These are phyloP conservation scores for Corydoras maculifer DNA, from an alignment of 2,113 vertebrate genomes.

Conservation along the genomic window DNA sequence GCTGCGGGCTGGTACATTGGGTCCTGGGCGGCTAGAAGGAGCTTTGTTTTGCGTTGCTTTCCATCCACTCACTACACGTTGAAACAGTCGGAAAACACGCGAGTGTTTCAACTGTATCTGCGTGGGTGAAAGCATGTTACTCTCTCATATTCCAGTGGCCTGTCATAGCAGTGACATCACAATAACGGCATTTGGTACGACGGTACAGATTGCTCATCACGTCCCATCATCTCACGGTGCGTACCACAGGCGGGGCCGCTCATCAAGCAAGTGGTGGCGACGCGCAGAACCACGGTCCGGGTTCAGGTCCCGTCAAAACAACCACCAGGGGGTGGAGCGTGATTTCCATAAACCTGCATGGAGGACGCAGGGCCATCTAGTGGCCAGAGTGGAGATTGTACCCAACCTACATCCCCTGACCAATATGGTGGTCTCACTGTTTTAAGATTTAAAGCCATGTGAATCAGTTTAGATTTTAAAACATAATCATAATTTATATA, in stretches of 20 bases:
- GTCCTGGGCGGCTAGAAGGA: slow-evolving; percentile 78
- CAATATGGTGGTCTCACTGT: too few relatives aligned
- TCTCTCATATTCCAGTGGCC: slow-evolving; percentile 75
- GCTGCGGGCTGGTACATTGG: slow-evolving; percentile 69
- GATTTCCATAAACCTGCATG: too few relatives aligned
- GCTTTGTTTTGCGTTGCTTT: slow-evolving; percentile 74
- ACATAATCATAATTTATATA: too few relatives aligned
- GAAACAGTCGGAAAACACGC: slow-evolving; percentile 64
- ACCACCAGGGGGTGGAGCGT: slow-evolving; percentile 40
- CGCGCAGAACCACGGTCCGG: slow-evolving; percentile 51
- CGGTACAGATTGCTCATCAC: slow-evolving; percentile 49
- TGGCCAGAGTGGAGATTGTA: too few relatives aligned
- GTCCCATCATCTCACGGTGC: slow-evolving; percentile 67
- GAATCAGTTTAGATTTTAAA: too few relatives aligned
- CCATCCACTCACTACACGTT: slow-evolving; percentile 77
- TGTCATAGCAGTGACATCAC: slow-evolving; percentile 82
- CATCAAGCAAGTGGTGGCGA: slow-evolving; percentile 78
- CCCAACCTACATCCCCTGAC: too few relatives aligned
- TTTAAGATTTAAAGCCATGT: too few relatives aligned
- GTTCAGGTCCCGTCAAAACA: too few relatives aligned
- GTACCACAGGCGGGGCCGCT: slow-evolving; percentile 71
- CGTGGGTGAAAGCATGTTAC: slow-evolving; percentile 79
- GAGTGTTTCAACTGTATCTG: slow-evolving; percentile 78
- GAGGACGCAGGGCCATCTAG: too few relatives aligned
- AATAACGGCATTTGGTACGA: slow-evolving; percentile 71